Evolutionary conservation across 1,140 invertebrate genomes (phyloP).

Genomic region (Neoseiulus cucumeris): DNA sequence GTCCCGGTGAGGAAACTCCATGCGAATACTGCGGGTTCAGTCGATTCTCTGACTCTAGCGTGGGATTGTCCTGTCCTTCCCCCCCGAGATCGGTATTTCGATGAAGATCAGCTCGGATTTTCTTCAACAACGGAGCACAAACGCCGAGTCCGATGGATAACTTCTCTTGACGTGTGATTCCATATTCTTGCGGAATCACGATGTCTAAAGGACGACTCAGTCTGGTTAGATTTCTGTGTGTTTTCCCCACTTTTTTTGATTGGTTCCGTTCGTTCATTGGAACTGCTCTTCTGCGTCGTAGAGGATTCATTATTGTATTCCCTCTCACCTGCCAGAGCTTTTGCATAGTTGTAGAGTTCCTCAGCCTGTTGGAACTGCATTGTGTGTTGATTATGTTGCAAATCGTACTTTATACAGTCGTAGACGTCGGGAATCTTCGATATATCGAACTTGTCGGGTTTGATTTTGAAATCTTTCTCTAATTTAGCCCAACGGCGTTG

Average conservation of each 20-base stretch:
- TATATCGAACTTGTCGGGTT: constrained; percentile 78
- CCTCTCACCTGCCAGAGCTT: constrained; percentile 55
- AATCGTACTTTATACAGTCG: constrained; percentile 97
- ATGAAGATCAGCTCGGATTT: constrained; percentile 84
- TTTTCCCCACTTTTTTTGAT: too few relatives aligned
- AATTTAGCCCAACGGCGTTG: constrained; percentile 93
- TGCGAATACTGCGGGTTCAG: constrained; percentile 92
- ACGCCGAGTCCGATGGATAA: constrained; percentile 91
- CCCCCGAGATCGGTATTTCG: constrained; percentile 59
- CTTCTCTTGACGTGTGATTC: constrained; percentile 83
- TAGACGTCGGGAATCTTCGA: constrained; percentile 99
- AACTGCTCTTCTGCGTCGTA: too few relatives aligned
- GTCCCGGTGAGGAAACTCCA: constrained; percentile 86
- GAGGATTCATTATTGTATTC: too few relatives aligned
- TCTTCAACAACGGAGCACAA: constrained; percentile 83
- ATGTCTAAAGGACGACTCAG: constrained; percentile 40
- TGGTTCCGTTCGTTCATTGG: too few relatives aligned
- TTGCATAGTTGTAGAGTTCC: constrained; percentile 81
- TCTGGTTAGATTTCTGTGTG: too few relatives aligned
- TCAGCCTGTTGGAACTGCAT: constrained; percentile 81
- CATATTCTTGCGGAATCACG: constrained; percentile 98
- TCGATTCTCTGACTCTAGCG: constrained; percentile 63
- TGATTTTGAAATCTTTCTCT: constrained; percentile 91
- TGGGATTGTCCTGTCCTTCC: constrained; percentile 25
- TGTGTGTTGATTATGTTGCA: constrained; percentile 92